phyloP scores from a whole-genome alignment of 2,113 vertebrate genomes.

The Zosterops pallidus region DNA sequence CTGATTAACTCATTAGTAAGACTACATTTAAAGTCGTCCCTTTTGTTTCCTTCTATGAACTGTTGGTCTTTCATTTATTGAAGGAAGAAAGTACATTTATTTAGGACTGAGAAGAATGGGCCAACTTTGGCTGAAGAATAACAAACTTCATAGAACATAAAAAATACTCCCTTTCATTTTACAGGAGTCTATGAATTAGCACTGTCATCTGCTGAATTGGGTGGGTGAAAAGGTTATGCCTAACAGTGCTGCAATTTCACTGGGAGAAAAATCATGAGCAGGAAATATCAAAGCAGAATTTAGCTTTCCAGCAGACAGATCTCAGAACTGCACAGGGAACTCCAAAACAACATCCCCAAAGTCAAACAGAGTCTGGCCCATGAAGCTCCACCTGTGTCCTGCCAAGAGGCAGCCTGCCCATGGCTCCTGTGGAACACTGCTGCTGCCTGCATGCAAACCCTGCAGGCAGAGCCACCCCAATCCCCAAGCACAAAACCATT shows the following conservation, averaged over 20 bases:
- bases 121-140: neutral
- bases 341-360: neutral
- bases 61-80: neutral
- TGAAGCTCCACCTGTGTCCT: neutral
- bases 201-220: neutral
- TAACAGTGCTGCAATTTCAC: neutral
- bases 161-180: neutral
- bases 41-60: constrained; percentile 34
- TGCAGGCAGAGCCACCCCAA: neutral
- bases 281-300: neutral
- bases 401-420: neutral
- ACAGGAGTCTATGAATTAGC: neutral
- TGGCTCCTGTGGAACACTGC: neutral
- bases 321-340: neutral
- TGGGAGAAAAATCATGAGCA: neutral
- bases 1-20: constrained; percentile 63
- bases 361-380: neutral
- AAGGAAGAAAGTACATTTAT: neutral
- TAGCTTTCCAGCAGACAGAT: neutral
- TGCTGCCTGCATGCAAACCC: neutral
- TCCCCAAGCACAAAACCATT: neutral
- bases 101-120: neutral
- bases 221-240: neutral
- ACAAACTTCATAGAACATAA: neutral
- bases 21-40: neutral